phyloP scores from a whole-genome alignment of 2,113 vertebrate species.

The Pterocles burchelli region DNA sequence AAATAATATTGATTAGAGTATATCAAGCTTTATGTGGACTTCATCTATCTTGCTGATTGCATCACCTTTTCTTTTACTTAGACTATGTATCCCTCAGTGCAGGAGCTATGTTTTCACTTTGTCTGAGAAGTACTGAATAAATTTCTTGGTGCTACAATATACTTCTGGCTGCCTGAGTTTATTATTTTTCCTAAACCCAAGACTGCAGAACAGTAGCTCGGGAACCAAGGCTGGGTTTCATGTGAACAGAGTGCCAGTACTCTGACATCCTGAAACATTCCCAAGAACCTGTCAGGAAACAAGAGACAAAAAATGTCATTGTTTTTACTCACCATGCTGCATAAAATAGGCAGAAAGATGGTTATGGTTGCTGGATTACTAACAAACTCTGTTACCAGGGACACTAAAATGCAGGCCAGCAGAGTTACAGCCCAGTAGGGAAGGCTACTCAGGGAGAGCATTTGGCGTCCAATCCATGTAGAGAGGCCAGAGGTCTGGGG shows the following conservation, averaged over 20 bases:
- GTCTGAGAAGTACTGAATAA: background rate
- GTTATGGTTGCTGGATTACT: constrained; percentile 98
- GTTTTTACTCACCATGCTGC: constrained; percentile 84
- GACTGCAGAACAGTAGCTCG: background rate
- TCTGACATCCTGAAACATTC: background rate
- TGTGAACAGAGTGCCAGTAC: background rate
- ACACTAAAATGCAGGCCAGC: constrained; percentile 93
- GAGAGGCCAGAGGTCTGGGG: constrained; percentile 89
- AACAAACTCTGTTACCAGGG: constrained; percentile 94
- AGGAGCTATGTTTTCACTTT: background rate
- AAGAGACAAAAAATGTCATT: background rate
- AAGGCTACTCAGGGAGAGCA: constrained; percentile 93
- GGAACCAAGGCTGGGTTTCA: background rate
- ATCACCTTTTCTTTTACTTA: background rate
- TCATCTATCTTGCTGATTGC: background rate
- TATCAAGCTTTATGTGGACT: background rate
- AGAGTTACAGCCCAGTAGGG: constrained; percentile 94
- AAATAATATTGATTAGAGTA: background rate
- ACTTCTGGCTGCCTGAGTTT: background rate
- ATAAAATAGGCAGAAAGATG: constrained; percentile 96
- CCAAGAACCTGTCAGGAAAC: background rate
- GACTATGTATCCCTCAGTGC: background rate
- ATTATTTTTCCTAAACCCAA: background rate
- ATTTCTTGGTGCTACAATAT: background rate
- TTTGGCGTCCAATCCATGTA: constrained; percentile 93